Conservation (phyloP, 64 coral and sea anemone species). For the Orbicella faveolata region DNA sequence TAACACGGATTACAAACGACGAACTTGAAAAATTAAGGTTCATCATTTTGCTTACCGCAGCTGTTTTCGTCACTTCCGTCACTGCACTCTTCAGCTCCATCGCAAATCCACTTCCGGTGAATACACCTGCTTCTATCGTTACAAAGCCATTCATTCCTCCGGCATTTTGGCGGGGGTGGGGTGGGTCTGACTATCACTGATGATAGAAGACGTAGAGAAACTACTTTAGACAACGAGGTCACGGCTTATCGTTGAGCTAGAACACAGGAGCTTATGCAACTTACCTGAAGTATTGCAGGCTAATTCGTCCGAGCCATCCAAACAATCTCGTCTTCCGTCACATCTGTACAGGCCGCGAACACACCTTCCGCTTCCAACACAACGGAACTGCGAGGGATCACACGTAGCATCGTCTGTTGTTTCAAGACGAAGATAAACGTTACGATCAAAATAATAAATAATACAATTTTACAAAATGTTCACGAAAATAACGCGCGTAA, state of each 20-base stretch:
- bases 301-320: constrained; percentile 77
- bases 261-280: neutral
- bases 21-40: neutral
- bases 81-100: constrained; percentile 66
- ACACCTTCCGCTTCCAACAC: constrained; percentile 73
- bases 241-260: neutral
- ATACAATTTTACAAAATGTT: no score
- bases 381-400: constrained; percentile 58
- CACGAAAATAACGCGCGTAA: no score
- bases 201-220: neutral
- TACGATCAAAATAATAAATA: no score
- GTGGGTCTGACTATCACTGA: neutral
- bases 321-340: constrained; percentile 67
- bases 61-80: constrained; percentile 79
- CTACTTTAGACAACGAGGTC: neutral
- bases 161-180: constrained; percentile 47
- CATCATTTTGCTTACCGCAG: constrained; percentile 57
- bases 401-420: constrained; percentile 49
- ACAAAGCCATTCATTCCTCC: constrained; percentile 69
- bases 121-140: constrained; percentile 54
- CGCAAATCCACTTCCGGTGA: constrained; percentile 84
- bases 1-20: no score
- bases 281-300: constrained; percentile 40
- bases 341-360: constrained; percentile 67
- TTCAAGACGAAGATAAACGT: neutral